phyloP scores from a whole-genome alignment of 2,888 invertebrate species.

The Graphium colonna region DNA sequence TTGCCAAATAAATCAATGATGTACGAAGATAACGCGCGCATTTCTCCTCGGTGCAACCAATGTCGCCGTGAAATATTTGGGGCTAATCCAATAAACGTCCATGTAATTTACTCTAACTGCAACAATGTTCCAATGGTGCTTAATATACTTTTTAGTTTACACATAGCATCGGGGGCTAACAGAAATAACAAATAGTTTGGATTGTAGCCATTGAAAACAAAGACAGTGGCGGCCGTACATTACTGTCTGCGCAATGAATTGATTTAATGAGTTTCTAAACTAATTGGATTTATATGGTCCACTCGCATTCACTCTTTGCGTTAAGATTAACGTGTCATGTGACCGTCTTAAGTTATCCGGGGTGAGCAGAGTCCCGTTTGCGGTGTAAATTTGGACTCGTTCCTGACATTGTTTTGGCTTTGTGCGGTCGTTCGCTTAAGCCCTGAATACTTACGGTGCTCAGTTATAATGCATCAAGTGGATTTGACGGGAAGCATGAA shows the following conservation, averaged over 20 bases:
- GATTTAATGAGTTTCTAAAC: conserved; percentile 73
- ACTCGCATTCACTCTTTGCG: conserved; percentile 55
- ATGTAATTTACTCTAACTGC: conserved; percentile 34
- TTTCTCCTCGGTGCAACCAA: conserved; percentile 5
- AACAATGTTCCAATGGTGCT: conserved; percentile 31
- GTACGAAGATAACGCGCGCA: conserved; percentile 1
- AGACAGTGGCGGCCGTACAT: conserved; percentile 58
- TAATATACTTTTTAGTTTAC: conserved; percentile 46
- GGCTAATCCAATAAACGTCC: conserved; percentile 23
- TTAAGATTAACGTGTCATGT: conserved; percentile 48
- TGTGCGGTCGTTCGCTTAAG: conserved; percentile 35
- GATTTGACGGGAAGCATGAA: conserved; percentile 4
- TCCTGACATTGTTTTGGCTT: conserved; percentile 49
- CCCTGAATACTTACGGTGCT: conserved; percentile 7
- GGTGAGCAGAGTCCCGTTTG: conserved; percentile 39
- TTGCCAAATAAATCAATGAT: not conserved
- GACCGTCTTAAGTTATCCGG: conserved; percentile 33
- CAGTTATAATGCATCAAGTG: conserved; percentile 7
- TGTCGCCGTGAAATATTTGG: conserved; percentile 17
- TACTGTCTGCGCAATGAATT: conserved; percentile 69
- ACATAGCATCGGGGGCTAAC: conserved; percentile 43
- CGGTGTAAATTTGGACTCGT: conserved; percentile 59
- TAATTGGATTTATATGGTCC: conserved; percentile 70
- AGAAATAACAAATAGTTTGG: conserved; percentile 72
- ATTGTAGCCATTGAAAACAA: conserved; percentile 70